These are phyloP conservation scores for Eulacestoma nigropectus DNA, from an alignment of 2,113 vertebrate species.

Conservation along the genomic window DNA sequence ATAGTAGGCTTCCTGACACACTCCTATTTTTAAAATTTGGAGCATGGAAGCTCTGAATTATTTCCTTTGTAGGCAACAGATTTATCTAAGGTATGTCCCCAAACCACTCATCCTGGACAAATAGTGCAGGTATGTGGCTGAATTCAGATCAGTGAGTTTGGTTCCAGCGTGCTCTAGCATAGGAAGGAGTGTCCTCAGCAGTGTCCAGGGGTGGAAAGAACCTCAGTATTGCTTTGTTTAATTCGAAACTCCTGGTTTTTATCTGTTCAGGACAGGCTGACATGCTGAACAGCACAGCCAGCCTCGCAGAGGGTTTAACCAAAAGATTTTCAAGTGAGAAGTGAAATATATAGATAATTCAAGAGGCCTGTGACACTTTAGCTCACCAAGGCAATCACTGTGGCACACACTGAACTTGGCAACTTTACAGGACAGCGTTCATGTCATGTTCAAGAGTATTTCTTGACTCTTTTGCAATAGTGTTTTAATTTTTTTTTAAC, in stretches of 20 bases:
- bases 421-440: neutral
- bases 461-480: neutral
- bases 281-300: neutral
- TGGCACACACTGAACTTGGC: neutral
- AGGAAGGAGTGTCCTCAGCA: neutral
- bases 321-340: neutral
- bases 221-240: neutral
- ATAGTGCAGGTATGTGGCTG: neutral
- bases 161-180: neutral
- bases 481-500: neutral
- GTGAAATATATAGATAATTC: neutral
- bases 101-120: neutral
- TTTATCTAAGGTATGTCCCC: neutral
- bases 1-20: neutral
- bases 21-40: neutral
- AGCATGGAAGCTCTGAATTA: neutral
- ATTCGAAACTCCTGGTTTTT: neutral
- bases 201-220: neutral
- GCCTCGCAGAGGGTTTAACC: neutral
- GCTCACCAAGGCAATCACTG: neutral
- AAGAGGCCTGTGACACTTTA: neutral
- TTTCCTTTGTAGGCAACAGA: neutral
- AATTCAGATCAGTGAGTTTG: neutral
- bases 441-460: neutral
- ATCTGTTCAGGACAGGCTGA: neutral